A percentile compares a stretch with the other conserved stretches of the same genome.
These are phyloP conservation scores for Ageneiosus marmoratus DNA, from an alignment of 2,113 vertebrate genomes.

Conservation along the genomic window DNA sequence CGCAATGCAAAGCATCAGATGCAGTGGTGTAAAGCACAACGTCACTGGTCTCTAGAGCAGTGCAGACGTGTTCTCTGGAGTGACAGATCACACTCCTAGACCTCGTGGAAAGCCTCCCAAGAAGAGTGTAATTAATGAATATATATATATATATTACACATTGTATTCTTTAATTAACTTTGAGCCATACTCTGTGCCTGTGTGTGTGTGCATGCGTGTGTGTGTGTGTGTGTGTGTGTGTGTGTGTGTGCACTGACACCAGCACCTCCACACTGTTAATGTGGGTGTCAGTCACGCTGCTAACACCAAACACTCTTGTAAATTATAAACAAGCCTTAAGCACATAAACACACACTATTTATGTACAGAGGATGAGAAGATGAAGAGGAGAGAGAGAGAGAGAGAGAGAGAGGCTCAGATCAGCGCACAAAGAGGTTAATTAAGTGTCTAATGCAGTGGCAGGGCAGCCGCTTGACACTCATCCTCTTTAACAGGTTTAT, in stretches of 20 bases:
- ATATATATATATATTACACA: background rate
- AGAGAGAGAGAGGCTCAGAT: conserved; percentile 47
- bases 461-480: conserved; percentile 61
- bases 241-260: background rate
- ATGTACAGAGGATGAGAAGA: background rate
- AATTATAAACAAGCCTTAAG: conserved; percentile 38
- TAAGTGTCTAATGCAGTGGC: conserved; percentile 66
- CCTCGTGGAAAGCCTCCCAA: too few species aligned
- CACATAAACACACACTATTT: conserved; percentile 34
- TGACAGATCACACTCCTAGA: too few species aligned
- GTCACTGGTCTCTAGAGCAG: too few species aligned
- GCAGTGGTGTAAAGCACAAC: too few species aligned
- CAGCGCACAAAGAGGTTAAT: conserved; percentile 67
- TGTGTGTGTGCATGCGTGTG: conserved; percentile 11
- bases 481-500: conserved; percentile 66
- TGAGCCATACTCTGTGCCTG: background rate
- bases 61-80: too few species aligned
- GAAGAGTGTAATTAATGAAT: too few species aligned
- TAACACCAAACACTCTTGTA: conserved; percentile 6
- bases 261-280: background rate
- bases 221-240: conserved; percentile 17
- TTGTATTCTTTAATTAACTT: background rate
- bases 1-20: too few species aligned
- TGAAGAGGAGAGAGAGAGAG: background rate
- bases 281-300: conserved; percentile 12